Percentiles rank a stretch among this genome's conserved stretches.
phyloP scores from a whole-genome alignment of 2,113 vertebrate species.

The Castor canadensis region DNA sequence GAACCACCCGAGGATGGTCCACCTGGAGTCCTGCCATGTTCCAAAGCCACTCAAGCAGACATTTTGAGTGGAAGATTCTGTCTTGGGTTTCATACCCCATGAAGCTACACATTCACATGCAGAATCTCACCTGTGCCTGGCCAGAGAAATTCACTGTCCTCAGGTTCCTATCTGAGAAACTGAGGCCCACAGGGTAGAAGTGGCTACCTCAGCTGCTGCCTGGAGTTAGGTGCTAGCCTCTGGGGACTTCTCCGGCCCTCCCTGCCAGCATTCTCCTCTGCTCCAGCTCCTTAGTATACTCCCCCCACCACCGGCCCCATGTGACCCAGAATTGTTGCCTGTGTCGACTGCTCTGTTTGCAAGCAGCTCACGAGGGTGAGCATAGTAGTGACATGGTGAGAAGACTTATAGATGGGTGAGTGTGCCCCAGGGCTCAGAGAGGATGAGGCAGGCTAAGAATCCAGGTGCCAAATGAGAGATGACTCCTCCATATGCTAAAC shows the following conservation, averaged over 20 bases:
- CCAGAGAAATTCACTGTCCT: neutral
- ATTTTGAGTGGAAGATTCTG: neutral
- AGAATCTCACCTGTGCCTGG: neutral
- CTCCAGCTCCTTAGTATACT: neutral
- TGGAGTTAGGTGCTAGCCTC: no score
- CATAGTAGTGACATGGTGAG: neutral
- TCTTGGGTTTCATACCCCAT: neutral
- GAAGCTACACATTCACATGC: neutral
- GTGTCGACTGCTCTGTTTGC: neutral
- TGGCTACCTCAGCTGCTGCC: neutral
- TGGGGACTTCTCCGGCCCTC: fast-evolving
- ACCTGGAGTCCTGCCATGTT: no score
- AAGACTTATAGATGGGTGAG: neutral
- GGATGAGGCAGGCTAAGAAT: neutral
- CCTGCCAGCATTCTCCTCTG: no score
- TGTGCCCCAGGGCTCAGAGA: neutral
- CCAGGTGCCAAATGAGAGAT: neutral
- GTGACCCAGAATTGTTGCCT: neutral
- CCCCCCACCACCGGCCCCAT: neutral
- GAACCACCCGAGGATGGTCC: neutral
- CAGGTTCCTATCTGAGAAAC: neutral
- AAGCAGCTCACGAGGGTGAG: neutral
- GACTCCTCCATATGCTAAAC: neutral
- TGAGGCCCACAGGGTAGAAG: neutral
- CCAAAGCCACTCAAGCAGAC: neutral